Evolutionary conservation across 1,140 invertebrate species (phyloP), one percentile per base, ranked within the genome.

Genomic region (Brachionus rotundiformis): DNA sequence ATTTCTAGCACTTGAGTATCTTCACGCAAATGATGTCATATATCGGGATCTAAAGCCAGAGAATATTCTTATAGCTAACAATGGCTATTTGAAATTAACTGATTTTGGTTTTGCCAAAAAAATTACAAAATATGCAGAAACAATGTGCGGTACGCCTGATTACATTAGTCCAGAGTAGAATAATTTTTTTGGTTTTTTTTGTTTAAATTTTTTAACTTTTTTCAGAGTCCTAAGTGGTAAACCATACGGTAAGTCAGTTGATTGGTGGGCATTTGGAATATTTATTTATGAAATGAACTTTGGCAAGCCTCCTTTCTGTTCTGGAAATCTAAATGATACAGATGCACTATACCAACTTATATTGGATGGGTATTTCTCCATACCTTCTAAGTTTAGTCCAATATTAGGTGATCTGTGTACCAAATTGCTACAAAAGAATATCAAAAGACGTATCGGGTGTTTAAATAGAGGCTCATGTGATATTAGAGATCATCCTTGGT

Each of bases 1-100:
- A 81, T 92, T 98, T 3, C 92, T 92, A 65, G 95, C 95, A 0
- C 86, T 98, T 76, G 95, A 98, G 84, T 98, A 98, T 86, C 90
- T 98, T 25, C 96, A 98, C 88, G 91, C 91, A n/a, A 90, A 93
- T 41, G 44, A 77, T 49, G 39, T 83, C 31, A 44, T 83, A 61
- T 83, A 83, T 68, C 77, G 83, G n/a, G 82, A 83, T 82, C 33
- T 83, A 27, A 83, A 83, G 44, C 82, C 82, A 11, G 82, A 83
- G 36, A 83, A 83, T 49, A 54, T 83, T 19, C 16, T 83, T 16
- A 54, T 83, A 3, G 29, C 16, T 23, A 33, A 31, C n/a, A 49
- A 61, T 39, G 82, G 83, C 25, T 83, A 83, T 49, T 49, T 83
- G 23, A 83, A 83, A 79, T 19, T 83, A 13, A 84, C 83, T 4